Evolutionary conservation across 2,888 invertebrate species (phyloP).

Genomic region (Drosophila setosimentum): DNA sequence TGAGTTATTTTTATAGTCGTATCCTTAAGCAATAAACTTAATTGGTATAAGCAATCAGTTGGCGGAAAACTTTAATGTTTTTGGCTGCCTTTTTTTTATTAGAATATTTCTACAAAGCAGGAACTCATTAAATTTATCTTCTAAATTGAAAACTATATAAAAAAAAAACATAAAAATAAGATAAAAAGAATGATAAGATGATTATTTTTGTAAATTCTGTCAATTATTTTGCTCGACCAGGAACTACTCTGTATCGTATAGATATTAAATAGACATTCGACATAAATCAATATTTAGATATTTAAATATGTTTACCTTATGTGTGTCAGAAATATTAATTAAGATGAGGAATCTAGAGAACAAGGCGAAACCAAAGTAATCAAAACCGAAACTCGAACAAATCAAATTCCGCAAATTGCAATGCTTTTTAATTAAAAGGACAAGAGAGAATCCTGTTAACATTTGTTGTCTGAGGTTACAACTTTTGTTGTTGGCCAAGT

Average conservation of each 20-base stretch:
- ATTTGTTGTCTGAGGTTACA: slow-evolving; percentile 32
- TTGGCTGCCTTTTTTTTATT: background rate
- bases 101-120: background rate
- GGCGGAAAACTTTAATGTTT: background rate
- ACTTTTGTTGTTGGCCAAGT: slow-evolving; percentile 2
- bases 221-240: accelerated
- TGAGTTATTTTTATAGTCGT: background rate
- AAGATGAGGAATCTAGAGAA: background rate
- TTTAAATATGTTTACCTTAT: background rate
- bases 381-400: background rate
- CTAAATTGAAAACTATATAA: too few relatives aligned
- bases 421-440: slow-evolving; percentile 48
- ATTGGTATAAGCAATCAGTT: background rate
- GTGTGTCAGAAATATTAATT: background rate
- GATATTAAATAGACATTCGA: background rate
- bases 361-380: background rate
- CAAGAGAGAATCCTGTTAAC: slow-evolving; percentile 15
- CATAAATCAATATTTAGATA: background rate
- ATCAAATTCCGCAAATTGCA: slow-evolving; percentile 17
- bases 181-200: background rate
- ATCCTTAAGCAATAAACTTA: background rate
- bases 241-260: background rate
- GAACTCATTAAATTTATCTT: background rate
- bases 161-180: background rate
- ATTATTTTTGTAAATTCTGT: background rate